phyloP scores from a whole-genome alignment of 2,113 vertebrate genomes.

The Falco punctatus region DNA sequence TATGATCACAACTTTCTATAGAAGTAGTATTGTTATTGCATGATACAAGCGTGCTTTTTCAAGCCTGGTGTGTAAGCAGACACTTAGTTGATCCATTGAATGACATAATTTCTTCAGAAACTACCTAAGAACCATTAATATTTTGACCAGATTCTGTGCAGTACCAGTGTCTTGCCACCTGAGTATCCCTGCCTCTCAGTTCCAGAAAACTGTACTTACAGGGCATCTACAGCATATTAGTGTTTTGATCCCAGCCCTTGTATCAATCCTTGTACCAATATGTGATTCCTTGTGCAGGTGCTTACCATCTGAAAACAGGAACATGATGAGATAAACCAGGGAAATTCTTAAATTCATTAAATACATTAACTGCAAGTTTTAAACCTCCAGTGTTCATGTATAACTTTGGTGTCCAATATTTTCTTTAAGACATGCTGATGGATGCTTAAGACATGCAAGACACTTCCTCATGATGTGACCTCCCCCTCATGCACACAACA shows the following conservation, averaged over 20 bases:
- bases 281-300: background rate
- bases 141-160: background rate
- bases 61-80: background rate
- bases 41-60: background rate
- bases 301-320: background rate
- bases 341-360: background rate
- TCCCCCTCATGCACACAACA: background rate
- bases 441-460: background rate
- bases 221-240: background rate
- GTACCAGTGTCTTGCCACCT: background rate
- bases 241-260: background rate
- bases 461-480: background rate
- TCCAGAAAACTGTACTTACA: background rate
- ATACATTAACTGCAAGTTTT: background rate
- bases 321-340: background rate
- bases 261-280: background rate
- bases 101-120: background rate
- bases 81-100: background rate
- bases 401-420: background rate
- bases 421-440: background rate
- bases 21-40: background rate
- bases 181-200: background rate
- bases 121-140: background rate
- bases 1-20: background rate
- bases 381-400: background rate